Conservation (phyloP, 1,140 invertebrate species). For the Thaumetopoea pityocampa region DNA sequence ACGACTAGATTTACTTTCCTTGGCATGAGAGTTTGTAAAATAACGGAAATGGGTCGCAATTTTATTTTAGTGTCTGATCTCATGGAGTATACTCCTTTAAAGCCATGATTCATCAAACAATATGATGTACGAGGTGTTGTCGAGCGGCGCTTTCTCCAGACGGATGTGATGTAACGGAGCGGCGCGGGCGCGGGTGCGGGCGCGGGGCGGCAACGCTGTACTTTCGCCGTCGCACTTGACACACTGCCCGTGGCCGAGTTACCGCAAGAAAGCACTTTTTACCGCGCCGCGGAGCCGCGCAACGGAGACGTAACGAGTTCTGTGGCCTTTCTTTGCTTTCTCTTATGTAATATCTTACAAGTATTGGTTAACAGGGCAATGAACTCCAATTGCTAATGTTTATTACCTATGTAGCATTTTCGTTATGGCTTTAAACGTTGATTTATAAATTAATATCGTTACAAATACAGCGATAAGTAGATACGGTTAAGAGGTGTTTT, state of each 20-base stretch:
- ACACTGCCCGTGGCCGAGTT: slow-evolving; percentile 72
- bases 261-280: slow-evolving; percentile 72
- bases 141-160: slow-evolving; percentile 67
- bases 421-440: no score
- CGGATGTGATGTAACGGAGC: slow-evolving; percentile 65
- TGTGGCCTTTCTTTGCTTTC: slow-evolving; percentile 69
- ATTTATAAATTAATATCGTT: no score
- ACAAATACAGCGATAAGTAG: no score
- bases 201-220: slow-evolving; percentile 64
- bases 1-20: no score
- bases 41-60: no score
- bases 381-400: slow-evolving; percentile 50
- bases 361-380: slow-evolving; percentile 54
- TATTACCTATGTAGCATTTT: no score
- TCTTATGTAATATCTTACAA: slow-evolving; percentile 63
- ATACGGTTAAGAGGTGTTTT: no score
- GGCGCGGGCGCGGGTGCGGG: slow-evolving; percentile 17
- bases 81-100: no score
- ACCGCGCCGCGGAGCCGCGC: slow-evolving; percentile 62
- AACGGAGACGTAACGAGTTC: slow-evolving; percentile 63
- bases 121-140: slow-evolving; percentile 59
- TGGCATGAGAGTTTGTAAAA: no score
- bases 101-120: no score
- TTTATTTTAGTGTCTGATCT: no score
- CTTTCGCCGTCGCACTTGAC: slow-evolving; percentile 72